Percentiles rank a stretch among this genome's conserved stretches.
phyloP scores from a whole-genome alignment of 2,797 vertebrate species.

The Notolabrus celidotus region DNA sequence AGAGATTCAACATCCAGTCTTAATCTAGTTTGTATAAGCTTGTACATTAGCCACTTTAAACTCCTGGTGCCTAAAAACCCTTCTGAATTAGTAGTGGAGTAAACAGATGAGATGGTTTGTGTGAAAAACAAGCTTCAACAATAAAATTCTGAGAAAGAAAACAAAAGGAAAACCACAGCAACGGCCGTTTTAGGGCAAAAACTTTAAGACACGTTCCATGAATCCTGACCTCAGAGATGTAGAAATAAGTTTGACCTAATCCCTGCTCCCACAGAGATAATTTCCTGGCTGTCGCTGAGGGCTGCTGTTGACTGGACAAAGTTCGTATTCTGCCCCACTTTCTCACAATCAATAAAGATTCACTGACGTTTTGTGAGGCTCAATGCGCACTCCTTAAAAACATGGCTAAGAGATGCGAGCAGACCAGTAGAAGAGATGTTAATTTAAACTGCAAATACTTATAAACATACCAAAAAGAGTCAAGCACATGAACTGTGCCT shows the following conservation, averaged over 20 bases:
- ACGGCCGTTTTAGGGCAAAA: not conserved
- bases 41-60: not conserved
- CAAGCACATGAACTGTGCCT: not conserved
- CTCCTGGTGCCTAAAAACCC: not conserved
- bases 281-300: conserved; percentile 3
- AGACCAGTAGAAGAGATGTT: not conserved
- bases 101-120: not conserved
- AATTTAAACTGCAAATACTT: not conserved
- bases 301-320: conserved; percentile 37
- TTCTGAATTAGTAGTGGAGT: not conserved
- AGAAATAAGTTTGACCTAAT: not conserved
- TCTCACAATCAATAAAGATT: conserved; percentile 30
- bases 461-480: not conserved
- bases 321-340: conserved; percentile 22
- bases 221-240: not conserved
- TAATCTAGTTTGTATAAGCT: not conserved
- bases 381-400: not conserved
- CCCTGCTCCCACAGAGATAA: not conserved
- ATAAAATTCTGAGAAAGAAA: not conserved
- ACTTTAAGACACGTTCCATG: not conserved
- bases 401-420: not conserved
- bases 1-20: no score
- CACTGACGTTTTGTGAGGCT: not conserved
- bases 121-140: not conserved
- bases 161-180: not conserved